Evolutionary conservation across 1,140 invertebrate genomes (phyloP).

Genomic region (Macrosteles quadrilineatus): DNA sequence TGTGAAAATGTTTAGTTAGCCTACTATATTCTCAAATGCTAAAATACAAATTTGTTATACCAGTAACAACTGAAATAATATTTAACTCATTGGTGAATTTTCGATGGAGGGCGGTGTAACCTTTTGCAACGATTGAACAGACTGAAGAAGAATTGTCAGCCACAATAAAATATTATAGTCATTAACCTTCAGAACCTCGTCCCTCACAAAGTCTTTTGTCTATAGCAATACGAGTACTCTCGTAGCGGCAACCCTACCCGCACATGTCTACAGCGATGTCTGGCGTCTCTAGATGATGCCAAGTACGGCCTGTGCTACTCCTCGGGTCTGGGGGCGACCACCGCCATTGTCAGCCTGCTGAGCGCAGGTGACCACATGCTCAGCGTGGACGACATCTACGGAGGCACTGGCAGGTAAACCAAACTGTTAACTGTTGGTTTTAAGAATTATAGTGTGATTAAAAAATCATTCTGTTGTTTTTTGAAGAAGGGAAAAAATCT

Average conservation of each 20-base stretch:
- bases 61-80: no score
- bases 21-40: no score
- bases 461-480: constrained; percentile 7
- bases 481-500: neutral
- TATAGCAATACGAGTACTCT: constrained; percentile 88
- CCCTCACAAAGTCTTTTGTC: no score
- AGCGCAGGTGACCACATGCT: constrained; percentile 88
- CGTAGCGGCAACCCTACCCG: constrained; percentile 95
- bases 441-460: constrained; percentile 50
- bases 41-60: no score
- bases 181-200: no score
- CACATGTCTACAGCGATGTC: constrained; percentile 82
- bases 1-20: no score
- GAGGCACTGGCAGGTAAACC: constrained; percentile 74
- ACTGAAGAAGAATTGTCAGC: no score
- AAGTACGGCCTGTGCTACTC: constrained; percentile 86
- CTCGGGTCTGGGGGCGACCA: constrained; percentile 87
- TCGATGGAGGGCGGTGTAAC: no score
- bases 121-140: no score
- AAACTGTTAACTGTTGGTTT: no score
- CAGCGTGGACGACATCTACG: constrained; percentile 93
- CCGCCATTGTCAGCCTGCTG: constrained; percentile 72
- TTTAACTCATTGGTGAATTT: no score
- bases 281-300: constrained; percentile 88
- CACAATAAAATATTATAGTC: no score